These are phyloP conservation scores for Bombus soroeensis DNA, from an alignment of 1,140 invertebrate genomes.

Conservation along the genomic window DNA sequence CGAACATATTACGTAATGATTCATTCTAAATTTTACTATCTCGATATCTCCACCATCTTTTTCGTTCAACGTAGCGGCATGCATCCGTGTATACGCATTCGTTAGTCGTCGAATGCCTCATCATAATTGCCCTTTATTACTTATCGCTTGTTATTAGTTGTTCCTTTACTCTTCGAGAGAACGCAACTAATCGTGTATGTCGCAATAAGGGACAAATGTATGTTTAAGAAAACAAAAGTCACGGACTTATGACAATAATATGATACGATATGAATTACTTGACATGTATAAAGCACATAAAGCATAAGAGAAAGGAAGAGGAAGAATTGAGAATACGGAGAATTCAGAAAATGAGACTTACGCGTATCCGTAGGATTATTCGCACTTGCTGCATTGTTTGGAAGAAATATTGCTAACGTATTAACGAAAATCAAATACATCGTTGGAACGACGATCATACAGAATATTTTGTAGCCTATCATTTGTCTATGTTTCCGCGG, in stretches of 20 bases:
- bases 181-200: neutral
- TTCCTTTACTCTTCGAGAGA: neutral
- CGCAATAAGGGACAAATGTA: too few species aligned
- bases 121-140: conserved; percentile 9
- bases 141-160: neutral
- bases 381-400: conserved; percentile 30
- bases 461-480: conserved; percentile 73
- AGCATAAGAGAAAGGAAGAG: neutral
- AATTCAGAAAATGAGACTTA: conserved; percentile 55
- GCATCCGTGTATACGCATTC: neutral
- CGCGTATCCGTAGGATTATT: conserved; percentile 39
- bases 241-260: neutral
- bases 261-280: neutral
- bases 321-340: neutral
- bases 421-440: conserved; percentile 72
- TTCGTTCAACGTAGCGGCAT: neutral
- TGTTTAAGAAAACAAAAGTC: neutral
- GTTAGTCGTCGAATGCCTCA: neutral
- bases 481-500: conserved; percentile 69
- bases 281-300: neutral
- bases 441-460: conserved; percentile 73
- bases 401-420: conserved; percentile 56
- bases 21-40: conserved; percentile 12
- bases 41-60: neutral
- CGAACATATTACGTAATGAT: conserved; percentile 3